A percentile compares a stretch with the other conserved stretches of the same genome.
Conservation (phyloP, 2,888 invertebrate genomes). For the Celastrina argiolus region DNA sequence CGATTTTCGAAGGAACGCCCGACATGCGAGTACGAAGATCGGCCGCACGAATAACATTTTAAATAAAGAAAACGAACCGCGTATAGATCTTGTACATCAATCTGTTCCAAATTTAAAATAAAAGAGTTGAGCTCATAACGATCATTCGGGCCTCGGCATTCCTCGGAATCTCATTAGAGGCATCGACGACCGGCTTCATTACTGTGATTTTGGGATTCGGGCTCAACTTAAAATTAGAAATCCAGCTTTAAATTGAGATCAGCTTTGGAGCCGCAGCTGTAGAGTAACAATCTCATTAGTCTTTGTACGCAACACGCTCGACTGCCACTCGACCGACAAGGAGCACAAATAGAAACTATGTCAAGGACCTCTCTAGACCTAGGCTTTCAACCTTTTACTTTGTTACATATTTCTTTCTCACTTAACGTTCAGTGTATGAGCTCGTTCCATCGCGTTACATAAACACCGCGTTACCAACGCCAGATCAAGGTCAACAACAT, state of each 20-base stretch:
- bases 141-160: slow-evolving; percentile 63
- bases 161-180: slow-evolving; percentile 70
- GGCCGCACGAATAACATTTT: not conserved
- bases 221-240: slow-evolving; percentile 4
- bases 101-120: slow-evolving; percentile 66
- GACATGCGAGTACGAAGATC: not conserved
- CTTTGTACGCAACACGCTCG: not conserved
- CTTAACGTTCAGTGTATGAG: not conserved
- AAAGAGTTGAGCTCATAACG: slow-evolving; percentile 69
- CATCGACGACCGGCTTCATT: slow-evolving; percentile 41
- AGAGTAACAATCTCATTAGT: slow-evolving; percentile 21
- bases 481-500: slow-evolving; percentile 1
- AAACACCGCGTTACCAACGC: not conserved
- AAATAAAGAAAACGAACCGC: slow-evolving; percentile 47
- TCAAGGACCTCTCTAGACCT: slow-evolving; percentile 16
- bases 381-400: slow-evolving; percentile 7
- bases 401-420: slow-evolving; percentile 5
- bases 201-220: slow-evolving; percentile 28
- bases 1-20: not conserved
- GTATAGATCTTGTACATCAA: slow-evolving; percentile 33
- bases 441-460: not conserved
- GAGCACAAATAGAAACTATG: slow-evolving; percentile 24
- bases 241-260: not conserved
- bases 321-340: slow-evolving; percentile 15
- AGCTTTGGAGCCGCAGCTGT: not conserved